Evolutionary conservation across 1,140 invertebrate species (phyloP).

Genomic region (Cyphomyrmex costatus): DNA sequence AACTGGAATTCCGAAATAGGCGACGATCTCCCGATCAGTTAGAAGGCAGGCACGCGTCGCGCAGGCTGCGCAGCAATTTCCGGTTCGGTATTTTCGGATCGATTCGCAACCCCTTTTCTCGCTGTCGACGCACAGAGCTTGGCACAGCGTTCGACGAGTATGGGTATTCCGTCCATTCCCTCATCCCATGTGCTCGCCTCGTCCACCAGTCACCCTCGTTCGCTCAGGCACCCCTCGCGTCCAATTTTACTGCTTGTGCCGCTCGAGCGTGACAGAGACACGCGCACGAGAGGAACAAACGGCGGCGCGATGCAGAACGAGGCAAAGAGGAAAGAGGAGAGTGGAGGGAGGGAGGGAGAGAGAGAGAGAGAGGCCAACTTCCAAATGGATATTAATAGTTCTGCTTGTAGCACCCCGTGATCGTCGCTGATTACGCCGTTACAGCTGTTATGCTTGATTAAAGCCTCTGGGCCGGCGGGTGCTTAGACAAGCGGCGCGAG

Average conservation of each 20-base stretch:
- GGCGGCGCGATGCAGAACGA: conserved; percentile 13
- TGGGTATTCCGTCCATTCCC: conserved; percentile 31
- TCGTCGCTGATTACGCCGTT: conserved; percentile 84
- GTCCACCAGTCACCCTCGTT: conserved; percentile 58
- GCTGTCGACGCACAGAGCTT: conserved; percentile 38
- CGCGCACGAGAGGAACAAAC: conserved; percentile 18
- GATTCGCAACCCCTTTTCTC: conserved; percentile 77
- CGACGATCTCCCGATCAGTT: conserved; percentile 39
- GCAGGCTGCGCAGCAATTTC: conserved; percentile 72
- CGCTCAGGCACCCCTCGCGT: conserved; percentile 60
- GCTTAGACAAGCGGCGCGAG: conserved; percentile 60
- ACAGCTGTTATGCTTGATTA: conserved; percentile 85
- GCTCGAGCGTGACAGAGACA: conserved; percentile 61
- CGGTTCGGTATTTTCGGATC: conserved; percentile 77
- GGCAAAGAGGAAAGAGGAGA: neutral
- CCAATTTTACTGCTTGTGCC: conserved; percentile 64
- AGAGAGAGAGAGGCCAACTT: conserved; percentile 66
- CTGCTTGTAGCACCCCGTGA: conserved; percentile 77
- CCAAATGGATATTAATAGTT: conserved; percentile 85
- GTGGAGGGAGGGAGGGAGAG: neutral
- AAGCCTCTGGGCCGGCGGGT: conserved; percentile 75
- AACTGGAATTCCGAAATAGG: conserved; percentile 56
- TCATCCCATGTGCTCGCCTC: conserved; percentile 22
- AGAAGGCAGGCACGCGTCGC: conserved; percentile 46
- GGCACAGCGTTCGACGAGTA: conserved; percentile 19